Percentiles rank a stretch among this genome's conserved stretches.
Conservation (phyloP, 1,140 invertebrate genomes). For the Scaptodrosophila lebanonensis region DNA sequence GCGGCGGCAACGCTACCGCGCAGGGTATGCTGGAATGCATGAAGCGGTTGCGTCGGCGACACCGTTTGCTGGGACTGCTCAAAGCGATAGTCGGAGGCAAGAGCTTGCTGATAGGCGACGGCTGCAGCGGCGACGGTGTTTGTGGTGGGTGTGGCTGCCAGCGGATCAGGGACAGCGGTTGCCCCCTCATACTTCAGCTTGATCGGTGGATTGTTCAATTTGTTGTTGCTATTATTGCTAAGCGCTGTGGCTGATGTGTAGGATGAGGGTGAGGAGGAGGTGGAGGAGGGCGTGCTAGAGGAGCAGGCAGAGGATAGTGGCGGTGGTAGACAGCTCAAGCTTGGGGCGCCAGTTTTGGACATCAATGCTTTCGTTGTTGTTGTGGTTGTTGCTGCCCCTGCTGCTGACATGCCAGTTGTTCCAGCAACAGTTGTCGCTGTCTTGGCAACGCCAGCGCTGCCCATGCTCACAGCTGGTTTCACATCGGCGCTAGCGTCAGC, state of each 20-base stretch:
- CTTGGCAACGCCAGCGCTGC: background rate
- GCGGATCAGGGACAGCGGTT: slow-evolving; percentile 42
- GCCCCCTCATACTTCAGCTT: slow-evolving; percentile 62
- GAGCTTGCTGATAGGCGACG: slow-evolving; percentile 40
- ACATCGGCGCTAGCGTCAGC: slow-evolving; percentile 22
- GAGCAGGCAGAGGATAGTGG: slow-evolving; percentile 3
- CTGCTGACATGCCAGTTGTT: background rate
- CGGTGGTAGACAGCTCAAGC: slow-evolving; percentile 3
- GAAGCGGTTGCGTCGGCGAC: slow-evolving; percentile 6
- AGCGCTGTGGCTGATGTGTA: too few species aligned
- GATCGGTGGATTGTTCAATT: slow-evolving; percentile 64
- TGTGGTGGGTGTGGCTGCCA: slow-evolving; percentile 48
- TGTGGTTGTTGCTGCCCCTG: slow-evolving; percentile 17
- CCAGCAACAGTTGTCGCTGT: too few species aligned
- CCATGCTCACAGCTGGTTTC: slow-evolving; percentile 37
- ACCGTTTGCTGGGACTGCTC: slow-evolving; percentile 47
- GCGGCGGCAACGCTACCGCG: slow-evolving; percentile 31
- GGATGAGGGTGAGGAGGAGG: slow-evolving; percentile 7
- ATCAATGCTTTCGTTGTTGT: slow-evolving; percentile 24
- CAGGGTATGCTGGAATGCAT: slow-evolving; percentile 26
- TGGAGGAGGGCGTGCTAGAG: slow-evolving; percentile 11
- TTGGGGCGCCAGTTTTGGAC: slow-evolving; percentile 9
- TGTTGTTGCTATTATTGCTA: slow-evolving; percentile 30
- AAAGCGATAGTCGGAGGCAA: slow-evolving; percentile 51
- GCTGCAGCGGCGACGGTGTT: slow-evolving; percentile 32